phyloP scores from a whole-genome alignment of 2,888 invertebrate species.

The Megalurothrips usitatus region DNA sequence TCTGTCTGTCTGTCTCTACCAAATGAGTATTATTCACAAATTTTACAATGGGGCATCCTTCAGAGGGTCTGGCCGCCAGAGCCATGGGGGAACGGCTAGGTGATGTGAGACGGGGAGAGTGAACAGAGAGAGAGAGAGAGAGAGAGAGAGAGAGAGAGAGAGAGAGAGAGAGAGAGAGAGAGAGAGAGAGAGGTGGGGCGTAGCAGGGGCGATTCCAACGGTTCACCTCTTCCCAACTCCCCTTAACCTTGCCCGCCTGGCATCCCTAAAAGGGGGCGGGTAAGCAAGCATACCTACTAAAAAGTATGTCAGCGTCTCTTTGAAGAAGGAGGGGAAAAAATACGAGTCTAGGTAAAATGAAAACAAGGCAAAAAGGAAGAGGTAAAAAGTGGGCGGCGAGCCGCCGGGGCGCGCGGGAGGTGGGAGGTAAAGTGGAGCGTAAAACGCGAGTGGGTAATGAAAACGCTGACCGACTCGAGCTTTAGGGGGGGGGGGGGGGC shows the following conservation, averaged over 20 bases:
- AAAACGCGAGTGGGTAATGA: constrained; percentile 22
- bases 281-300: neutral
- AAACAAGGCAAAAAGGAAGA: neutral
- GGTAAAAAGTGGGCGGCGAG: neutral
- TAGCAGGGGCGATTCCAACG: neutral
- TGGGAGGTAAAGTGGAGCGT: neutral
- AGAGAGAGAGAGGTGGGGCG: neutral
- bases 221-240: too few species aligned
- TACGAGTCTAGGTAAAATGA: too few species aligned
- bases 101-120: too few species aligned
- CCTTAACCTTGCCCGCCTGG: too few species aligned
- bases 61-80: neutral
- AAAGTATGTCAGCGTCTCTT: constrained; percentile 2
- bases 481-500: neutral
- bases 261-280: neutral
- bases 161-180: neutral
- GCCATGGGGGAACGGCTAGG: too few species aligned
- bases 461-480: neutral
- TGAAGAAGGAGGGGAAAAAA: neutral
- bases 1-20: too few species aligned
- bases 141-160: neutral
- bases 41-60: neutral
- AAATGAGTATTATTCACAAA: neutral
- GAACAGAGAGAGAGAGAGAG: too few species aligned
- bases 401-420: neutral